Evolutionary conservation across 2,888 invertebrate species (phyloP).

Genomic region (Scaptomyza cyrtandrae): DNA sequence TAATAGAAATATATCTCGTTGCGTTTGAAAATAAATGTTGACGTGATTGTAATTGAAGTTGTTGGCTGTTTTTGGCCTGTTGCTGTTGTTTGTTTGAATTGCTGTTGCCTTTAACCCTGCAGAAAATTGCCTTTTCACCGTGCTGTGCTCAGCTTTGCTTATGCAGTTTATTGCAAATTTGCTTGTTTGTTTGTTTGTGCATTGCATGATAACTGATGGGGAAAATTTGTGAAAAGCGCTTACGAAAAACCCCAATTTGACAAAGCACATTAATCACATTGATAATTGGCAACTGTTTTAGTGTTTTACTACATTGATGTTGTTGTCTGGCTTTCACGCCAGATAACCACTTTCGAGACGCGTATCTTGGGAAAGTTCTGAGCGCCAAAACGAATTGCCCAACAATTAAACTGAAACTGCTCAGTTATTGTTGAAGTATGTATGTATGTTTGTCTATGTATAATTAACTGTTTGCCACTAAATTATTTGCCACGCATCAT

Average conservation of each 20-base stretch:
- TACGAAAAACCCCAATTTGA: constrained; percentile 74
- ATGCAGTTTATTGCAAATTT: constrained; percentile 76
- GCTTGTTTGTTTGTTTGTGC: constrained; percentile 62
- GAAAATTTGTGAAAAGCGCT: constrained; percentile 74
- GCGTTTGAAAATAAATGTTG: constrained; percentile 75
- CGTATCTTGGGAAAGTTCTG: constrained; percentile 58
- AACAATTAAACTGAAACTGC: constrained; percentile 52
- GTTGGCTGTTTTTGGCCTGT: constrained; percentile 40
- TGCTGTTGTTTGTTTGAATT: constrained; percentile 32
- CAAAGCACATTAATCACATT: constrained; percentile 69
- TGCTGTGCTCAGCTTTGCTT: constrained; percentile 47
- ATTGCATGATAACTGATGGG: constrained; percentile 71
- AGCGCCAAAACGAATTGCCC: constrained; percentile 34
- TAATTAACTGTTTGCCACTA: constrained; percentile 53
- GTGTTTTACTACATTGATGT: constrained; percentile 10
- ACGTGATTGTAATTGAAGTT: constrained; percentile 80
- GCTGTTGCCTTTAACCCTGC: constrained; percentile 67
- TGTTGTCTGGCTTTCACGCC: constrained; percentile 55
- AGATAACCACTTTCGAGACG: constrained; percentile 15
- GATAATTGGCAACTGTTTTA: constrained; percentile 75
- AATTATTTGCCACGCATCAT: constrained; percentile 81
- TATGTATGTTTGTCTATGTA: constrained; percentile 1
- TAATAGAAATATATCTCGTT: constrained; percentile 81
- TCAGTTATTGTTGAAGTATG: neutral
- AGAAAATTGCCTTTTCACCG: constrained; percentile 72